Base-by-base conservation (phyloP, 2,113 vertebrate genomes). In the Amazona vittata region DNA sequence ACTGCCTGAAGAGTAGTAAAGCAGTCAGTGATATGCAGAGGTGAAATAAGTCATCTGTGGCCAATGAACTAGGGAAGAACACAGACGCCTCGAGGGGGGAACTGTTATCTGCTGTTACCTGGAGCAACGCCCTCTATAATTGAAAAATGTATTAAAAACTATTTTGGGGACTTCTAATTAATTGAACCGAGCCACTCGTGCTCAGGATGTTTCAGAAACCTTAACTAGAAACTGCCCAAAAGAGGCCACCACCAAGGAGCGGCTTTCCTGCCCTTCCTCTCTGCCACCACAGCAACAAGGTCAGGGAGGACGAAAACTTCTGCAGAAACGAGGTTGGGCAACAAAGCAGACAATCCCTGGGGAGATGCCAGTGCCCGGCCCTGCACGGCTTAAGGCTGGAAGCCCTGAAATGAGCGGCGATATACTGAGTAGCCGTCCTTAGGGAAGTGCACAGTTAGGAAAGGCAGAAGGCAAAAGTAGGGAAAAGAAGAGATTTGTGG, bases 111-210 rank as follows among this genome's bases (percentile, higher is more conserved):
- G 39, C 76, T 65, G 19, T 55, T 91, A 90, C 83, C 60, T 84
- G 22, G 0, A 84, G 65, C 68, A 83, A 50, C 16, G 73, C 47
- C 69, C 84, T 84, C 69, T 41, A 52, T 93, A 96, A 96, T 95
- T 94, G 92, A 84, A 89, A 96, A 93, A 67, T 7, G 6, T 93
- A 96, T 96, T 96, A 90, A 92, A 88, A 91, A 86, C 84, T 97
- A 97, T 96, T 97, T 95, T 94, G 39, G 90, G 94, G 53, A 41
- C 68, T 91, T 94, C 63, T 94, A 96, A 97, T 97, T 96, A 95
- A 83, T 37, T n/a, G 37, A 80, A 26, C 57, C 6, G 52, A 95
- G 80, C 57, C 69, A 37, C 33, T 93, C 7, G 19, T 0, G 0
- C 49, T 83, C 57, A 2, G 29, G 57, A 75, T 89, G 55, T 70